Evolutionary conservation across 2,888 invertebrate genomes (phyloP).

Genomic region (Pycnomerus fuliginosus): DNA sequence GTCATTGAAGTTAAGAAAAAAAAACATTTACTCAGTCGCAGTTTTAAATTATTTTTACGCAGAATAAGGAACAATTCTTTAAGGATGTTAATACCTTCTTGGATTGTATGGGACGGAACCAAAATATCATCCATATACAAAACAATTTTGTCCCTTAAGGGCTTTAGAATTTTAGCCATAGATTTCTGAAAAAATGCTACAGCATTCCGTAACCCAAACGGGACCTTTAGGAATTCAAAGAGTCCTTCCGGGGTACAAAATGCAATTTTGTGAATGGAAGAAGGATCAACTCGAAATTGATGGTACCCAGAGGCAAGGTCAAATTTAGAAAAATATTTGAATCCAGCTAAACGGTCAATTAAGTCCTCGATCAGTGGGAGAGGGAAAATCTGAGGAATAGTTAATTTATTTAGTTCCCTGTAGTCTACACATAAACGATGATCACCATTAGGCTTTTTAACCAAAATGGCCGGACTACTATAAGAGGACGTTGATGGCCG

Average conservation of each 20-base stretch:
- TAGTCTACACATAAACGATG: constrained; percentile 17
- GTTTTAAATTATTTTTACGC: constrained; percentile 1
- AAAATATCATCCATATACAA: constrained; percentile 16
- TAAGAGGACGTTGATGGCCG: neutral
- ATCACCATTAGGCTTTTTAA: constrained; percentile 4
- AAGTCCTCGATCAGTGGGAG: constrained; percentile 22
- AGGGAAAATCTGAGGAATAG: constrained; percentile 13
- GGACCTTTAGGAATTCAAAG: constrained; percentile 1
- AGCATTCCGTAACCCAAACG: constrained; percentile 6
- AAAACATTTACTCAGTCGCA: constrained; percentile 1
- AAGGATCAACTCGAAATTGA: constrained; percentile 33
- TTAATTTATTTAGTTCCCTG: constrained; percentile 18
- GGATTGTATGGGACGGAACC: constrained; percentile 16
- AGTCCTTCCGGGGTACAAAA: constrained; percentile 17
- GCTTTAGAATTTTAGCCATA: constrained; percentile 14
- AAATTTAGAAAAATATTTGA: constrained; percentile 25
- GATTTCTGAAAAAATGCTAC: constrained; percentile 10
- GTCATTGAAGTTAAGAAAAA: neutral
- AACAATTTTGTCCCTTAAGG: constrained; percentile 7
- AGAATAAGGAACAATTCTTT: neutral
- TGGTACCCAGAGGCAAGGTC: constrained; percentile 34
- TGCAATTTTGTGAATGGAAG: constrained; percentile 33
- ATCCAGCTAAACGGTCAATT: constrained; percentile 20
- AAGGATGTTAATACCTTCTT: constrained; percentile 8
- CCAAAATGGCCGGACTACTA: constrained; percentile 7